Evolutionary conservation across 2,797 vertebrate genomes (phyloP), one percentile per base, ranked within the genome.

Genomic region (Chromis chromis): DNA sequence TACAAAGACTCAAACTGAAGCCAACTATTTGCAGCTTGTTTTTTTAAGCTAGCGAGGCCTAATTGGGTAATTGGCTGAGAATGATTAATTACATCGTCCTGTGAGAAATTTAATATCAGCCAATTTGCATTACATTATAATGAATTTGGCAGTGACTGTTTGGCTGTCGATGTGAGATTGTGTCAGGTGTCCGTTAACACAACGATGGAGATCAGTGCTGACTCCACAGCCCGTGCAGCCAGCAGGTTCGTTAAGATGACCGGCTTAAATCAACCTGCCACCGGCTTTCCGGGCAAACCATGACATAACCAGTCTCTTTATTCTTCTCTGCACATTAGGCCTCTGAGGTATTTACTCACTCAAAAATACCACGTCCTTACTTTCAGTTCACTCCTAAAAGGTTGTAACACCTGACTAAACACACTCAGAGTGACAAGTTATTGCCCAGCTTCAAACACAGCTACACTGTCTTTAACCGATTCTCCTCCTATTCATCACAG

Each of bases 31-130:
- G 56, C n/a, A 75, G 62, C 65, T 40, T 64, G 70, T 78, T 83
- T 54, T 77, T 79, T 50, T 13, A 36, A 33, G 48, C 57, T 13
- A 14, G 50, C 12, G 57, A 59, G 52, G 52, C 39, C 57, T 89
- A 85, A 92, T 87, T 81, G 91, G 76, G 71, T 84, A 79, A 89
- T 57, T 78, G 83, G 74, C 79, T 65, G 77, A 83, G 82, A 70
- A 65, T 75, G 82, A 91, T 89, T 88, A 84, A 91, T 83, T 61
- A 76, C 68, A 79, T 61, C 78, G 79, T 88, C 84, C 74, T 58
- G 71, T 44, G 68, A 74, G 70, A 80, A 79, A 87, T 90, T n/a
- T 86, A 90, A 91, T 89, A 85, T 86, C 78, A 70, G 66, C 68
- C 73, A 66, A 86, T 93, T 90, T 86, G 76, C 74, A 83, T 83